phyloP scores from a whole-genome alignment of 2,797 vertebrate genomes.

The Eleutherodactylus coqui region DNA sequence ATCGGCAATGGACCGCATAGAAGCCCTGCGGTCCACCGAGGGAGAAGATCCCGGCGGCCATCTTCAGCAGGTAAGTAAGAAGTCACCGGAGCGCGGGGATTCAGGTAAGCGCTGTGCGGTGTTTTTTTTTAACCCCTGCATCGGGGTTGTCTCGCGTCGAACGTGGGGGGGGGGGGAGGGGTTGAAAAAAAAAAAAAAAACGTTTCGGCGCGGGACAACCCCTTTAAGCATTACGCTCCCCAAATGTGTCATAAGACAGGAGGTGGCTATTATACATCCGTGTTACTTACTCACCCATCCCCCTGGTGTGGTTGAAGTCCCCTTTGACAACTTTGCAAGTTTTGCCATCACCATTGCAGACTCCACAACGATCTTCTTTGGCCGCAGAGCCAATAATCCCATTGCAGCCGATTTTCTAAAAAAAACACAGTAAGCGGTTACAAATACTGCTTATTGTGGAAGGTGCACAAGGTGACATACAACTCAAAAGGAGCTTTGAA shows the following conservation, averaged over 20 bases:
- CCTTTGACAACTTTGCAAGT: constrained; percentile 94
- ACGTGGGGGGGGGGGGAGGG: too few relatives aligned
- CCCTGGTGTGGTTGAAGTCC: constrained; percentile 93
- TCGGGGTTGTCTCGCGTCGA: too few relatives aligned
- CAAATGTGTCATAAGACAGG: not conserved
- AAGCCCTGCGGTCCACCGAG: too few relatives aligned
- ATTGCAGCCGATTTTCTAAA: constrained; percentile 94
- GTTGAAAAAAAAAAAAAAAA: too few relatives aligned
- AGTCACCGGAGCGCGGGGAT: too few relatives aligned
- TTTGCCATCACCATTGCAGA: constrained; percentile 91
- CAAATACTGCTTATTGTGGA: not conserved
- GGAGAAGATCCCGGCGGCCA: too few relatives aligned
- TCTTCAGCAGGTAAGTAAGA: too few relatives aligned
- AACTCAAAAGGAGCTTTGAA: not conserved
- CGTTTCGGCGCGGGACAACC: too few relatives aligned
- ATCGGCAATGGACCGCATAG: too few relatives aligned
- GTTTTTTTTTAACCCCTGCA: too few relatives aligned
- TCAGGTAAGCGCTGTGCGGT: too few relatives aligned
- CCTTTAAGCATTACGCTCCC: not conserved
- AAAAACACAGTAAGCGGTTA: not conserved
- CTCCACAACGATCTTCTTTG: constrained; percentile 92
- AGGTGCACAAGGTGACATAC: not conserved
- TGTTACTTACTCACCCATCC: constrained; percentile 85
- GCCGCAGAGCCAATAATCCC: constrained; percentile 90
- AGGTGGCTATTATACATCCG: not conserved